These are phyloP conservation scores for Hetaerina americana DNA, from an alignment of 1,140 invertebrate genomes.

Conservation along the genomic window DNA sequence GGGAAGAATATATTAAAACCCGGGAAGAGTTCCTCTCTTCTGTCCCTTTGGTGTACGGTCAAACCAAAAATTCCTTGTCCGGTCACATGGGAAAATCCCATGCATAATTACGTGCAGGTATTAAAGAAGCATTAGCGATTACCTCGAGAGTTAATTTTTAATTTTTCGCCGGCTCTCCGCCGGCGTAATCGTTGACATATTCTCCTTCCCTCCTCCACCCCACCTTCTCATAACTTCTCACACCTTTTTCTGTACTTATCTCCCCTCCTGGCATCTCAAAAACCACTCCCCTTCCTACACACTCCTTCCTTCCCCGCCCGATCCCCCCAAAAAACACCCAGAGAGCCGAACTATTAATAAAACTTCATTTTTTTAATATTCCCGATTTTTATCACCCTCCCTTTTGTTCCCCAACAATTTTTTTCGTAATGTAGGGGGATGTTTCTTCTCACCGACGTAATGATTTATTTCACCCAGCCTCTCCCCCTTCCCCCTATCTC, in stretches of 20 bases:
- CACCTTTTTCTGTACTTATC: background rate
- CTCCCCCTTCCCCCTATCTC: background rate
- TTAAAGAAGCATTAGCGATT: too few species aligned
- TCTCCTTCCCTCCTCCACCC: background rate
- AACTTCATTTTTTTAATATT: too few species aligned
- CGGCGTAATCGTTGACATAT: too few species aligned
- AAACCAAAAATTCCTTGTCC: too few species aligned
- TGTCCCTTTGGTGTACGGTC: too few species aligned
- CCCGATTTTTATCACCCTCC: background rate
- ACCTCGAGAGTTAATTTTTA: too few species aligned
- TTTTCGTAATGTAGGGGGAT: background rate
- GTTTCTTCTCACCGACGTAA: background rate
- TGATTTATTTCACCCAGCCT: background rate
- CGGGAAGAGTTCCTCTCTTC: too few species aligned
- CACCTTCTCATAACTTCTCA: background rate
- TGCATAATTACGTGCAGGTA: too few species aligned
- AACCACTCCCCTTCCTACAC: background rate
- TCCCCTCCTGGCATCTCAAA: background rate
- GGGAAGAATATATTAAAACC: too few species aligned
- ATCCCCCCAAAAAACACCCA: background rate
- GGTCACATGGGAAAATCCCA: too few species aligned
- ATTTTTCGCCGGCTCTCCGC: too few species aligned
- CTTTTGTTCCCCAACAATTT: background rate
- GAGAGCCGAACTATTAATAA: background rate
- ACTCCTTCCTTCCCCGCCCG: background rate